These are phyloP conservation scores for Pachydiplax longipennis DNA, from an alignment of 2,888 invertebrate species.

Conservation along the genomic window DNA sequence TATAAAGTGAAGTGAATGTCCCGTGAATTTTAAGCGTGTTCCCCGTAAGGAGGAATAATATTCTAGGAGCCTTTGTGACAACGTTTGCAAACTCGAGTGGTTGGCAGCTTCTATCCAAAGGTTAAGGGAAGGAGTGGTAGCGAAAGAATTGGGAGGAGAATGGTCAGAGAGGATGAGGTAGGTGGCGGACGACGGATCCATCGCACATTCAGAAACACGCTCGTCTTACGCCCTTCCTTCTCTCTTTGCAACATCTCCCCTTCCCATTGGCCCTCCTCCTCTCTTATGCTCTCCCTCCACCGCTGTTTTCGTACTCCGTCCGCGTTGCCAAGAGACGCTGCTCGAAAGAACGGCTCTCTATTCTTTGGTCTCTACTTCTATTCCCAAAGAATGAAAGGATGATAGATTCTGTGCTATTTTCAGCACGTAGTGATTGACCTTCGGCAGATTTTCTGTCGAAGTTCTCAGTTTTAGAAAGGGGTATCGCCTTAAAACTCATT, in stretches of 20 bases:
- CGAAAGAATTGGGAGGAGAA: no score
- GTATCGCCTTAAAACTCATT: no score
- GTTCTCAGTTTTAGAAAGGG: no score
- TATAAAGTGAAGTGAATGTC: not conserved
- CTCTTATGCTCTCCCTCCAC: not conserved
- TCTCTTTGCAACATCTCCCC: not conserved
- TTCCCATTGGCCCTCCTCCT: not conserved
- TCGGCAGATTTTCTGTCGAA: no score
- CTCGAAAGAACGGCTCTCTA: not conserved
- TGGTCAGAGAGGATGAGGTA: not conserved
- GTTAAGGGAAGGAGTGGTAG: not conserved
- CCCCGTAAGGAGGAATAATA: not conserved
- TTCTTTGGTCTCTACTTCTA: not conserved
- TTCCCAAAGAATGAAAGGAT: no score
- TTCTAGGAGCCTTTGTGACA: not conserved
- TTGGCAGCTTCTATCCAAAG: not conserved
- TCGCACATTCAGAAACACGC: not conserved
- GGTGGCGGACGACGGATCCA: not conserved
- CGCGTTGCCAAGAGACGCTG: not conserved
- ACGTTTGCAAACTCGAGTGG: not conserved
- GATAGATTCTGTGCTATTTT: no score
- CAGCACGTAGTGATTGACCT: no score
- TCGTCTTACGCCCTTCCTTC: not conserved
- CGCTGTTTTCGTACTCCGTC: not conserved
- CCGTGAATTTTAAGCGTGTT: not conserved